These are phyloP conservation scores for Myiagra hebetior DNA, from an alignment of 2,113 vertebrate species.

Conservation along the genomic window DNA sequence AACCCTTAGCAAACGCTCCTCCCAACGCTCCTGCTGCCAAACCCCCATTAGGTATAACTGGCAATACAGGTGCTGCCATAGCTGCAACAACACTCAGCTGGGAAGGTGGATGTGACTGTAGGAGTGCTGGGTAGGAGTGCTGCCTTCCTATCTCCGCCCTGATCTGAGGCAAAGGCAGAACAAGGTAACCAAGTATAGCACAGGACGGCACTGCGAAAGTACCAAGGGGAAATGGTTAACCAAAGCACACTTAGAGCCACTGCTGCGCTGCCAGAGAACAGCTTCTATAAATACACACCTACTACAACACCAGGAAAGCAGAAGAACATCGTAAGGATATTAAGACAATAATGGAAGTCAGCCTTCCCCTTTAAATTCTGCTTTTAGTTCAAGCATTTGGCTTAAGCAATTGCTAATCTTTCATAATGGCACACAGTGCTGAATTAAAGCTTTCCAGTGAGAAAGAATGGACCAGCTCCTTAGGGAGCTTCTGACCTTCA, in stretches of 20 bases:
- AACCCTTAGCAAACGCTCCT: not conserved
- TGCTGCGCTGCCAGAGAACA: rapidly evolving
- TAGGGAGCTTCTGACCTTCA: not conserved
- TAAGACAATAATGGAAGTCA: not conserved
- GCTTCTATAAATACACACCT: not conserved
- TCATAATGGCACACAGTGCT: not conserved
- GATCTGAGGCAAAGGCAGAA: not conserved
- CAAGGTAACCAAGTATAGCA: not conserved
- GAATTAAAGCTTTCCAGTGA: not conserved
- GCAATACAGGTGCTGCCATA: not conserved
- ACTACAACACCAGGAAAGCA: not conserved
- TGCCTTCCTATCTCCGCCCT: not conserved
- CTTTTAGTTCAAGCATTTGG: not conserved
- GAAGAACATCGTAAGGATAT: not conserved
- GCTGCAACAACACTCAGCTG: not conserved
- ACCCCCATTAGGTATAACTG: not conserved
- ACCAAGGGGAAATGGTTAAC: not conserved
- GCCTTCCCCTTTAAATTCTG: not conserved
- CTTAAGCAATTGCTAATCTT: not conserved
- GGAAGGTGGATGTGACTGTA: rapidly evolving
- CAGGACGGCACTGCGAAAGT: rapidly evolving
- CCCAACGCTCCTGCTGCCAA: not conserved
- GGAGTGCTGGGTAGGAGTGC: rapidly evolving
- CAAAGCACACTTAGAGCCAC: not conserved
- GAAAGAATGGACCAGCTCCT: not conserved